phyloP scores from a whole-genome alignment of 2,113 vertebrate species.

The Lamprologus ornatipinnis region DNA sequence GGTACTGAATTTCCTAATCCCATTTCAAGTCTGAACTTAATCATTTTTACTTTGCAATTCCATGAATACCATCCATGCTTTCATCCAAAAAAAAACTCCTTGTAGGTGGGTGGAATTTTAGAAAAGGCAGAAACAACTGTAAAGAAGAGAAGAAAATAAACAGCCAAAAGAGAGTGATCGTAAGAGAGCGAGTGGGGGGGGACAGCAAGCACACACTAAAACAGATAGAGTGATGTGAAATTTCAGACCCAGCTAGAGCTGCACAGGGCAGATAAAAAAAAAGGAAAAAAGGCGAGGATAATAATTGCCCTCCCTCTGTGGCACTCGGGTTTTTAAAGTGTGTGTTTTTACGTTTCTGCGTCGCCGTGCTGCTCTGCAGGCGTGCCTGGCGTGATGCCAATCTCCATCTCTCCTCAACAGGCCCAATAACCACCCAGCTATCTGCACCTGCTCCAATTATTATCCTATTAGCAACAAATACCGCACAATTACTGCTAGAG shows the following conservation, averaged over 20 bases:
- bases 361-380: slow-evolving; percentile 44
- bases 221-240: background rate
- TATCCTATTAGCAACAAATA: slow-evolving; percentile 79
- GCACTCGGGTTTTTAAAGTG: slow-evolving; percentile 46
- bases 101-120: background rate
- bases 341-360: slow-evolving; percentile 52
- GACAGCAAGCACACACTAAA: background rate
- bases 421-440: slow-evolving; percentile 67
- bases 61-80: background rate
- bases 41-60: background rate
- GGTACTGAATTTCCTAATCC: background rate
- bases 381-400: slow-evolving; percentile 61
- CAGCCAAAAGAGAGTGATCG: background rate
- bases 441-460: slow-evolving; percentile 79
- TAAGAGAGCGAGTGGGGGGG: background rate
- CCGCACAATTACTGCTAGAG: slow-evolving; percentile 70
- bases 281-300: background rate
- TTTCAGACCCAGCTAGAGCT: slow-evolving; percentile 7
- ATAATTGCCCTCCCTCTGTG: slow-evolving; percentile 53
- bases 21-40: background rate
- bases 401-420: slow-evolving; percentile 61
- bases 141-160: background rate
- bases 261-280: background rate
- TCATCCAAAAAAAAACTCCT: background rate
- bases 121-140: background rate